phyloP scores from a whole-genome alignment of 2,888 invertebrate genomes.

The Lathronympha strigana region DNA sequence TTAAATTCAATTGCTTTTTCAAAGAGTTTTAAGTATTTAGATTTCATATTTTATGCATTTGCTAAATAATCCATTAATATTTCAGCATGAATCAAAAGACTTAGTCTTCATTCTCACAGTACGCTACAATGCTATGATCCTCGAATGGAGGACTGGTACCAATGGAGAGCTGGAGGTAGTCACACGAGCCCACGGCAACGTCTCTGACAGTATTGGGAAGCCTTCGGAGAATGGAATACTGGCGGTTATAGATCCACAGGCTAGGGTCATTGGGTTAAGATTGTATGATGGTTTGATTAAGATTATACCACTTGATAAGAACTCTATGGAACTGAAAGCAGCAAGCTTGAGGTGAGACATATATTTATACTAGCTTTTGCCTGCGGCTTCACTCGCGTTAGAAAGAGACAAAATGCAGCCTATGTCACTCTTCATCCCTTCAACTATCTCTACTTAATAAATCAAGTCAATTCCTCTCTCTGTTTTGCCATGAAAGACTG shows the following conservation, averaged over 20 bases:
- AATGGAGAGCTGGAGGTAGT: constrained; percentile 95
- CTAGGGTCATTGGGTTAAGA: constrained; percentile 96
- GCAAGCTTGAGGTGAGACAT: constrained; percentile 87
- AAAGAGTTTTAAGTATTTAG: no score
- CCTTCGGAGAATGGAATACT: constrained; percentile 98
- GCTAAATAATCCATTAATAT: constrained; percentile 27
- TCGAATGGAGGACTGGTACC: constrained; percentile 91
- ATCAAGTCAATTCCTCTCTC: no score
- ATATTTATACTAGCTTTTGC: constrained; percentile 14
- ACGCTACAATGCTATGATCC: constrained; percentile 98
- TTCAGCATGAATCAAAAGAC: constrained; percentile 95
- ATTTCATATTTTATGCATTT: not conserved
- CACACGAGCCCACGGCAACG: constrained; percentile 98
- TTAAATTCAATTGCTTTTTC: no score
- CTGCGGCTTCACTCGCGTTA: no score
- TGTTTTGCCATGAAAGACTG: no score
- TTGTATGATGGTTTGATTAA: constrained; percentile 98
- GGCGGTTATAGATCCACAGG: constrained; percentile 97
- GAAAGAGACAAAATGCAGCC: no score
- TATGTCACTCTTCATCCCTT: no score
- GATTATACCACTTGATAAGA: constrained; percentile 97
- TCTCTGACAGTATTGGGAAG: constrained; percentile 96
- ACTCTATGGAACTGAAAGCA: constrained; percentile 96
- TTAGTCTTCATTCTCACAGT: constrained; percentile 96
- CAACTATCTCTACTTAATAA: no score